These are phyloP conservation scores for Herpailurus yagouaroundi DNA, from an alignment of 2,113 vertebrate species.

Conservation along the genomic window DNA sequence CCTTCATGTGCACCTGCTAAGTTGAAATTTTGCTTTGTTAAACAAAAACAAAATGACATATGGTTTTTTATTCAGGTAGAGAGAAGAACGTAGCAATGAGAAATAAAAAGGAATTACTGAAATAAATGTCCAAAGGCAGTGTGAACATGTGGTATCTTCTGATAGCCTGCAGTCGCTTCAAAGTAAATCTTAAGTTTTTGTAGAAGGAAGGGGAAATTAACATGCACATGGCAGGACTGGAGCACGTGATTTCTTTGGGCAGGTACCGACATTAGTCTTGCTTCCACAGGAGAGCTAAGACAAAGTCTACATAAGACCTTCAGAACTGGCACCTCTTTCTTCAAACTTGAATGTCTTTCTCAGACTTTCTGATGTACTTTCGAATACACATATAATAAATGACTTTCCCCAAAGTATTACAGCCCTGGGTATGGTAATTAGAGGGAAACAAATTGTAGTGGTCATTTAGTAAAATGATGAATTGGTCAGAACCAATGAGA, in stretches of 20 bases:
- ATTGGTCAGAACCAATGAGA: background rate
- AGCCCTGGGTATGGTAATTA: background rate
- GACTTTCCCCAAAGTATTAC: background rate
- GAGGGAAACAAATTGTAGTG: background rate
- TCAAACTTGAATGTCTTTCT: background rate
- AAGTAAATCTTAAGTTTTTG: background rate
- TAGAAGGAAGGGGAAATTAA: background rate
- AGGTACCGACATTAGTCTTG: background rate
- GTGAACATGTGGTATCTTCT: background rate
- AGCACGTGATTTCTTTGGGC: background rate
- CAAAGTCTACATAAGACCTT: background rate
- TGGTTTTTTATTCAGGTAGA: background rate
- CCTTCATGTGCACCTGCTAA: background rate
- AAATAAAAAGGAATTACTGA: background rate
- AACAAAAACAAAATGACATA: background rate
- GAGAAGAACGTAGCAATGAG: background rate
- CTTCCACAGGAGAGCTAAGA: background rate
- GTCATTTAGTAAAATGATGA: constrained; percentile 40
- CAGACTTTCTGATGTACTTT: background rate
- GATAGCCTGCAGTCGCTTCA: background rate
- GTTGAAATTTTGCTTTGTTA: background rate
- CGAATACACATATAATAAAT: background rate
- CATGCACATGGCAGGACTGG: background rate
- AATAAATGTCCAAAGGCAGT: background rate
- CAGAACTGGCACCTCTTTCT: background rate